phyloP scores from a whole-genome alignment of 2,113 vertebrate species.

The Podocnemis expansa region DNA sequence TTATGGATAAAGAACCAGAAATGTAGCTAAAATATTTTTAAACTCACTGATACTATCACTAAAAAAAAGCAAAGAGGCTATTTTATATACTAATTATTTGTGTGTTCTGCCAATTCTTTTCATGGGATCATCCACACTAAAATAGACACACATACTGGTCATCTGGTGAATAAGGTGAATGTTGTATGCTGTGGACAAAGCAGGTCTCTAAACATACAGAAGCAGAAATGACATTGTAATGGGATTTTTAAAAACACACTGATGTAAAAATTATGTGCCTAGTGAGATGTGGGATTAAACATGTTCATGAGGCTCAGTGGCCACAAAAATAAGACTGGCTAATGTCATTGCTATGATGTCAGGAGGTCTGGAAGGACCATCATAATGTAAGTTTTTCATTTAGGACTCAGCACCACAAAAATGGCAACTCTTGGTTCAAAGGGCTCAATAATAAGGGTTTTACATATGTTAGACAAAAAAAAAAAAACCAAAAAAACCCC shows the following conservation, averaged over 20 bases:
- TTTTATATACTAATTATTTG: not conserved
- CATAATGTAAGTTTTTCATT: not conserved
- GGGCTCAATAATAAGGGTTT: not conserved
- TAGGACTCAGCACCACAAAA: not conserved
- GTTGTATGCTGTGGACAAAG: not conserved
- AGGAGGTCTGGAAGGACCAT: not conserved
- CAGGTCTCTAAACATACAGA: not conserved
- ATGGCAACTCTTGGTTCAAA: not conserved
- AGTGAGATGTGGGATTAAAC: not conserved
- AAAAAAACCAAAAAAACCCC: no score
- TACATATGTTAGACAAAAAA: not conserved
- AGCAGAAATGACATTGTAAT: not conserved
- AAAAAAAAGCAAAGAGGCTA: slow-evolving; percentile 1
- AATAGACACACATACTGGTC: not conserved
- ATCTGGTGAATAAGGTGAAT: not conserved
- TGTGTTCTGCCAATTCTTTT: not conserved
- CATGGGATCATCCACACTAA: not conserved
- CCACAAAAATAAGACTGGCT: not conserved
- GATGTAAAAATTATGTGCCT: not conserved
- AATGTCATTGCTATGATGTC: not conserved
- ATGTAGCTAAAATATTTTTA: not conserved
- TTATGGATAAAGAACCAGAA: not conserved
- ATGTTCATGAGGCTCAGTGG: not conserved
- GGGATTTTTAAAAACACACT: not conserved
- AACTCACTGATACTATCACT: not conserved